These are phyloP conservation scores for Diphyllodes magnificus DNA, from an alignment of 2,113 vertebrate genomes.

Conservation along the genomic window DNA sequence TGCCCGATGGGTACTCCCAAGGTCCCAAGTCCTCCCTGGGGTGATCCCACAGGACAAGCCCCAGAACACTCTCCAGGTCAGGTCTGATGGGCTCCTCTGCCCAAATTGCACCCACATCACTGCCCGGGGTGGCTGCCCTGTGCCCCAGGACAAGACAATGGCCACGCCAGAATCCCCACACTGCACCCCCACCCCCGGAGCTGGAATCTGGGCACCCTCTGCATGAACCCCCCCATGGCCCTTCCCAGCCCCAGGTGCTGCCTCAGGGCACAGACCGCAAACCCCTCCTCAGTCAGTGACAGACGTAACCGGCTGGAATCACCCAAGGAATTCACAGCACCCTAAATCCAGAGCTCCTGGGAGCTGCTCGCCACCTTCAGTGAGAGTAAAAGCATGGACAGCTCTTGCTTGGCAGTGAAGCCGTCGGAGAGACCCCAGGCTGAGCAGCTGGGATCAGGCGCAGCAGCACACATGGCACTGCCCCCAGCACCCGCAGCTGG, in stretches of 20 bases:
- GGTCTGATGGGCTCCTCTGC: background rate
- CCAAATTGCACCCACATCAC: rapidly evolving
- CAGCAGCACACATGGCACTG: background rate
- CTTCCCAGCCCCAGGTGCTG: rapidly evolving
- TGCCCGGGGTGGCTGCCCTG: rapidly evolving
- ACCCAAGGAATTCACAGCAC: background rate
- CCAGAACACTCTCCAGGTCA: rapidly evolving
- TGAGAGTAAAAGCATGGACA: background rate
- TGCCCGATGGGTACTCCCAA: rapidly evolving
- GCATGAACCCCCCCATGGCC: rapidly evolving
- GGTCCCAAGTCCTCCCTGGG: background rate
- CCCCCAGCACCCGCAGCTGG: background rate
- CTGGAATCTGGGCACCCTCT: rapidly evolving
- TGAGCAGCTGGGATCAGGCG: background rate
- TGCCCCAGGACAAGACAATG: rapidly evolving
- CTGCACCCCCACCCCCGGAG: background rate
- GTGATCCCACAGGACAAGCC: background rate
- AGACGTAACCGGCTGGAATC: background rate
- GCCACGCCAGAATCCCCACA: background rate
- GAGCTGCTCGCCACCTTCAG: background rate
- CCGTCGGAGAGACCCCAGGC: rapidly evolving
- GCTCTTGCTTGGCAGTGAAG: background rate
- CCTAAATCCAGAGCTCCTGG: rapidly evolving
- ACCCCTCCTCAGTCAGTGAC: background rate
- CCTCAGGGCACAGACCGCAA: background rate